These are phyloP conservation scores for Eupithecia insigniata DNA, from an alignment of 2,888 invertebrate genomes.

Conservation along the genomic window DNA sequence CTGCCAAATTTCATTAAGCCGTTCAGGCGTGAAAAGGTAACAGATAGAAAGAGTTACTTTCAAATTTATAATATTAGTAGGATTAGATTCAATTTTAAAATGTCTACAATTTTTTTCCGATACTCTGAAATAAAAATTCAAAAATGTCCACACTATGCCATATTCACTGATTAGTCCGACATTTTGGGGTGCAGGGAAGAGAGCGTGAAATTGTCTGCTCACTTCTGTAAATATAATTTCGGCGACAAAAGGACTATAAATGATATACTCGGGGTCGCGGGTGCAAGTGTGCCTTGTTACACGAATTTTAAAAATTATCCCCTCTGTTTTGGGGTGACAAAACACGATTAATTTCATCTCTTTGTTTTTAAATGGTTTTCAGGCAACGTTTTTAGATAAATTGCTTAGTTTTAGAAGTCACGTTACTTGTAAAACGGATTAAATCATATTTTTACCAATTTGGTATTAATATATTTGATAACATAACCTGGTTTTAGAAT, in stretches of 20 bases:
- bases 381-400: neutral
- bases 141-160: slow-evolving; percentile 61
- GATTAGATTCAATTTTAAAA: no score
- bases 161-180: slow-evolving; percentile 76
- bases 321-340: slow-evolving; percentile 49
- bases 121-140: neutral
- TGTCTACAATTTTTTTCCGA: neutral
- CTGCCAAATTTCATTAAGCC: no score
- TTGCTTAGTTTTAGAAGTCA: neutral
- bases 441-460: neutral
- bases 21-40: no score
- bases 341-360: slow-evolving; percentile 36
- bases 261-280: slow-evolving; percentile 77
- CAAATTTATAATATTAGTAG: no score
- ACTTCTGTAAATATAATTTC: slow-evolving; percentile 85
- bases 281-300: slow-evolving; percentile 76
- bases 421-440: neutral
- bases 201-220: slow-evolving; percentile 85
- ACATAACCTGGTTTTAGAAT: neutral
- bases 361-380: slow-evolving; percentile 8
- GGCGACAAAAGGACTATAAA: slow-evolving; percentile 84
- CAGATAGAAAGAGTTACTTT: no score
- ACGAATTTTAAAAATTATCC: slow-evolving; percentile 68
- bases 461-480: neutral
- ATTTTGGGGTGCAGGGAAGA: slow-evolving; percentile 79